phyloP scores from a whole-genome alignment of 1,140 invertebrate species.

The Vanessa atalanta region DNA sequence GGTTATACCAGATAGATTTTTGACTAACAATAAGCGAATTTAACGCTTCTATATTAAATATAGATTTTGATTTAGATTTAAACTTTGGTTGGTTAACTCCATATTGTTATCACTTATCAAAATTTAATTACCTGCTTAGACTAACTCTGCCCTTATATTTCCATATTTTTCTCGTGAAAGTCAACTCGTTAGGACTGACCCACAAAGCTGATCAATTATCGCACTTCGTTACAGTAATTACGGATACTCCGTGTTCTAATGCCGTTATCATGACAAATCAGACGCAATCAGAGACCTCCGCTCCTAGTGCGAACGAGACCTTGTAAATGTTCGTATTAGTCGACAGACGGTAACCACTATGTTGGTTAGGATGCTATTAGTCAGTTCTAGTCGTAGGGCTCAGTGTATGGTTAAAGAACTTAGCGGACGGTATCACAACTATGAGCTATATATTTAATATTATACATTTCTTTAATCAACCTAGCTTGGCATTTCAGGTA shows the following conservation, averaged over 20 bases:
- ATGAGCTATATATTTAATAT: too few species aligned
- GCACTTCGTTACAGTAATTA: conserved; percentile 40
- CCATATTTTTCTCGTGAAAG: conserved; percentile 8
- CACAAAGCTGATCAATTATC: conserved; percentile 23
- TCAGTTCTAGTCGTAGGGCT: conserved; percentile 4
- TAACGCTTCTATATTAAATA: too few species aligned
- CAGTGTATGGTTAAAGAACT: not conserved
- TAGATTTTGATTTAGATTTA: too few species aligned
- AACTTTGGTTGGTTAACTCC: too few species aligned
- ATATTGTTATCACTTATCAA: not conserved
- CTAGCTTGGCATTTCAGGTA: too few species aligned
- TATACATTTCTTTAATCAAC: too few species aligned
- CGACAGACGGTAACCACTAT: conserved; percentile 33
- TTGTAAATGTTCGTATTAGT: conserved; percentile 43
- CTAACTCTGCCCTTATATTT: not conserved
- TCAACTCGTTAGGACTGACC: conserved; percentile 25
- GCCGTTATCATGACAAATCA: conserved; percentile 45
- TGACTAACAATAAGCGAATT: too few species aligned
- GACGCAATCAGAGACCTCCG: conserved; percentile 35
- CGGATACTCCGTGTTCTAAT: conserved; percentile 22
- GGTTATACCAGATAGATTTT: too few species aligned
- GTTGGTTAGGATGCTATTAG: conserved; percentile 33
- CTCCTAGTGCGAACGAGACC: conserved; percentile 33
- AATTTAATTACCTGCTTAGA: not conserved
- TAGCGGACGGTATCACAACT: not conserved